phyloP scores from a whole-genome alignment of 2,113 vertebrate species.

The Fukomys damarensis region DNA sequence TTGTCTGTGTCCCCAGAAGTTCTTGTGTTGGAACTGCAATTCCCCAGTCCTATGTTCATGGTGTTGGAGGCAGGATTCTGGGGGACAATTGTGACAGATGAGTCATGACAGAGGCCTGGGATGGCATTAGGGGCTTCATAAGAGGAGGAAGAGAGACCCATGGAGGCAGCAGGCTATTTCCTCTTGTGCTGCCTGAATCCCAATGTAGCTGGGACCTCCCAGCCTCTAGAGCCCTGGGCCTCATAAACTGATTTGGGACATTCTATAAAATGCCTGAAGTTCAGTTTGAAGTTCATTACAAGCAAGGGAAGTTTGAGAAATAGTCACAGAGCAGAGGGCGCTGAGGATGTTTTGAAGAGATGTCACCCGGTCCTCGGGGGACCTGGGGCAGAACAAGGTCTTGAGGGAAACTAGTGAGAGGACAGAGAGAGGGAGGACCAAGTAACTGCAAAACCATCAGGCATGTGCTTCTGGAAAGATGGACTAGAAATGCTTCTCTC shows the following conservation, averaged over 20 bases:
- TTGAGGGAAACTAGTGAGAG: neutral
- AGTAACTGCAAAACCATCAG: neutral
- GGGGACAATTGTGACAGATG: neutral
- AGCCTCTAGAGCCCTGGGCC: neutral
- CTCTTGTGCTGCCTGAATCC: neutral
- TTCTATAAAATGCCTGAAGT: neutral
- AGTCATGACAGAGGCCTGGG: neutral
- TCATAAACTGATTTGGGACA: neutral
- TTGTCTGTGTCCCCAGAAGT: neutral
- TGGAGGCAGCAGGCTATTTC: neutral
- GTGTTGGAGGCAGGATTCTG: neutral
- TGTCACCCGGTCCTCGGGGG: neutral
- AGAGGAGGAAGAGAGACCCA: neutral
- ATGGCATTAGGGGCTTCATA: neutral
- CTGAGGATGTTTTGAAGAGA: neutral
- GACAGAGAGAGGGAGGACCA: neutral
- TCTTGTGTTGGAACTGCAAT: neutral
- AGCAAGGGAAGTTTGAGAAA: neutral
- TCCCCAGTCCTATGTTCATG: neutral
- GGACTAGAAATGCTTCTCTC: neutral
- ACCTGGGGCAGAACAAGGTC: neutral
- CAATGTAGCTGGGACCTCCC: neutral
- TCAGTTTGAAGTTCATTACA: neutral
- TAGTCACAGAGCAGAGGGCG: fast-evolving
- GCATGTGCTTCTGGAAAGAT: neutral